Base-by-base conservation (phyloP, 1,140 invertebrate genomes). In the Leptinotarsa defecta region DNA sequence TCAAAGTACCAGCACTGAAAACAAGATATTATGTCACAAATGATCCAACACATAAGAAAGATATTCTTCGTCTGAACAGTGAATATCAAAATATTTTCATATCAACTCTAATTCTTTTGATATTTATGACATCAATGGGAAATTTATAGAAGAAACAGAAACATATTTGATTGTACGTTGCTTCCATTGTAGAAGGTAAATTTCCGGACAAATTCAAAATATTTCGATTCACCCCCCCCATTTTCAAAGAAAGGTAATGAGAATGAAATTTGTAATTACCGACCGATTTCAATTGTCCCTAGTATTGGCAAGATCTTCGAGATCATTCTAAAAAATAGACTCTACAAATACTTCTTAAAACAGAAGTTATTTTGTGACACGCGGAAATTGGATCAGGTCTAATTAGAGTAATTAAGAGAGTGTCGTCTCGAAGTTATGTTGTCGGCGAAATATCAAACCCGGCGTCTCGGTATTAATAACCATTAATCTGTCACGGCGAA, bases 301-400 rank as follows among this genome's bases (percentile, higher is more conserved):
- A 67, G 75, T 34, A 63, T 81, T 74, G 63, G 64, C 24, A 81
- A 79, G 68, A 71, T 81, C 17, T 76, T 76, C 68, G 79, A 81
- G 72, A 57, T 62, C 6, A 27, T 76, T 8, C 62, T 81, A 15
- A 73, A 77, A 70, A 72, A 15, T 13, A 71, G 77, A 76, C 19
- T 81, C 34, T 22, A 74, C 0, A 65, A 74, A 20, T 79, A 71
- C 63, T 68, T 81, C 3, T 74, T 71, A 15, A 68, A n/a, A 4
- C 69, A 75, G 61, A 71, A 78, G n/a, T 62, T 78, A 57, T 48
- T 80, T 22, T 20, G 20, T 20, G 20, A 20, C 20, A 20, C 20
- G 20, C 20, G 20, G 20, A 20, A 20, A 20, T 20, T 20, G 20
- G 20, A 20, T 20, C 20, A 1, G 20, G 20, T 1, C 20, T 20